A percentile compares a stretch with the other conserved stretches of the same genome.
phyloP scores from a whole-genome alignment of 2,797 vertebrate species.

The Silurus lanzhouensis region DNA sequence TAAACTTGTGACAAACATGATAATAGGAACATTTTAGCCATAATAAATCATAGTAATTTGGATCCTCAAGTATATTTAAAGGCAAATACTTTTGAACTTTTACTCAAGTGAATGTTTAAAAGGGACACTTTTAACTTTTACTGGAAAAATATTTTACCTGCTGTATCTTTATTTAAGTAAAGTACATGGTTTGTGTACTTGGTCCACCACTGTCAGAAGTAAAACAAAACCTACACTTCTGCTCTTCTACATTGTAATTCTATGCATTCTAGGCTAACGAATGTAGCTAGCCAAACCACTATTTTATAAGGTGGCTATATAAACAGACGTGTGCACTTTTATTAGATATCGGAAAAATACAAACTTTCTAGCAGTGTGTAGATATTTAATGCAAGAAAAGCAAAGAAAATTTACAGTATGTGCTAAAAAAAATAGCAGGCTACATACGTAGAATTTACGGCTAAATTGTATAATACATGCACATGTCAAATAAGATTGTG shows the following conservation, averaged over 20 bases:
- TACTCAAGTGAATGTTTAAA: no score
- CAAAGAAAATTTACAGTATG: background rate
- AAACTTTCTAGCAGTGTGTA: background rate
- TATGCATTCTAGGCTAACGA: background rate
- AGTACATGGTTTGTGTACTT: no score
- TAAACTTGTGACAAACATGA: no score
- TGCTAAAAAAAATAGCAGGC: background rate
- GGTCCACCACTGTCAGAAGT: background rate
- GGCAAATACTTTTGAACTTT: no score
- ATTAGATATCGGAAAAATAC: background rate
- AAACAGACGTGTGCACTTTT: background rate
- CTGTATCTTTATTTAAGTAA: no score
- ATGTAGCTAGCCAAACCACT: background rate
- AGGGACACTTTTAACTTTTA: no score
- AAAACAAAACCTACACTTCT: background rate
- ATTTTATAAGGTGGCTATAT: background rate
- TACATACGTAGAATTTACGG: background rate
- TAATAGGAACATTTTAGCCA: no score
- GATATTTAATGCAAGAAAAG: background rate
- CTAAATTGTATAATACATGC: background rate
- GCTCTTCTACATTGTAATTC: background rate
- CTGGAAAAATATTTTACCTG: no score
- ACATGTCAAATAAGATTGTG: background rate
- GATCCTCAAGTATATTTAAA: no score
- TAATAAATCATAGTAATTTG: no score